Evolutionary conservation across 2,888 invertebrate genomes (phyloP).

Genomic region (Campaea margaritaria): DNA sequence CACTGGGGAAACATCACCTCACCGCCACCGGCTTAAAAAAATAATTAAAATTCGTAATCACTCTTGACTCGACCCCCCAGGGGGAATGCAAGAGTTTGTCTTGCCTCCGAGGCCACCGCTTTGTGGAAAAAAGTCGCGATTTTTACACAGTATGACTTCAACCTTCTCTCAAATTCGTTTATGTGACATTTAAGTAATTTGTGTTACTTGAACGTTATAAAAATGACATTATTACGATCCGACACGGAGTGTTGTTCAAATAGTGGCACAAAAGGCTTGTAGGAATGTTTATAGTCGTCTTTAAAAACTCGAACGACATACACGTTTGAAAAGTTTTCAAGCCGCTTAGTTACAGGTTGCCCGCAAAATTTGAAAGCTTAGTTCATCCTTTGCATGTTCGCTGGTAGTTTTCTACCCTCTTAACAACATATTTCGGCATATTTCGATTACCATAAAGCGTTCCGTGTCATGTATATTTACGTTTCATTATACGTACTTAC

Average conservation of each 20-base stretch:
- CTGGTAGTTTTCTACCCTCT: slow-evolving; percentile 81
- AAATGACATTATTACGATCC: slow-evolving; percentile 70
- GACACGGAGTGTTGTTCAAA: slow-evolving; percentile 62
- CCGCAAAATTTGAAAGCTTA: slow-evolving; percentile 80
- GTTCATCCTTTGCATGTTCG: slow-evolving; percentile 83
- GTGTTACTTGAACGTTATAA: slow-evolving; percentile 63
- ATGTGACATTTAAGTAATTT: slow-evolving; percentile 61
- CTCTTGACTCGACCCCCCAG: slow-evolving; percentile 80
- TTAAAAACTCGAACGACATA: slow-evolving; percentile 73
- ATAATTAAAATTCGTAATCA: slow-evolving; percentile 86
- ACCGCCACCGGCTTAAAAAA: slow-evolving; percentile 84
- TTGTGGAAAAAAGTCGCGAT: slow-evolving; percentile 47
- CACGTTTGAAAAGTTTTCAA: slow-evolving; percentile 71
- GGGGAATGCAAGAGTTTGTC: slow-evolving; percentile 63
- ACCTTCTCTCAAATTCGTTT: slow-evolving; percentile 63
- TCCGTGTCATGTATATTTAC: slow-evolving; percentile 80
- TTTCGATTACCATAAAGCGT: slow-evolving; percentile 85
- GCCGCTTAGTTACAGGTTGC: slow-evolving; percentile 72
- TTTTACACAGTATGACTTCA: slow-evolving; percentile 56
- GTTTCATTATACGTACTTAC: slow-evolving; percentile 70
- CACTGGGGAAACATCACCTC: slow-evolving; percentile 83
- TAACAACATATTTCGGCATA: slow-evolving; percentile 85
- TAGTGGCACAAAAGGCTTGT: slow-evolving; percentile 69
- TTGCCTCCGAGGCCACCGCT: slow-evolving; percentile 50
- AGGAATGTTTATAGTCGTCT: slow-evolving; percentile 74